Percentiles rank a stretch among this genome's conserved stretches.
phyloP scores from a whole-genome alignment of 2,888 invertebrate species.

The Villa cingulata region DNA sequence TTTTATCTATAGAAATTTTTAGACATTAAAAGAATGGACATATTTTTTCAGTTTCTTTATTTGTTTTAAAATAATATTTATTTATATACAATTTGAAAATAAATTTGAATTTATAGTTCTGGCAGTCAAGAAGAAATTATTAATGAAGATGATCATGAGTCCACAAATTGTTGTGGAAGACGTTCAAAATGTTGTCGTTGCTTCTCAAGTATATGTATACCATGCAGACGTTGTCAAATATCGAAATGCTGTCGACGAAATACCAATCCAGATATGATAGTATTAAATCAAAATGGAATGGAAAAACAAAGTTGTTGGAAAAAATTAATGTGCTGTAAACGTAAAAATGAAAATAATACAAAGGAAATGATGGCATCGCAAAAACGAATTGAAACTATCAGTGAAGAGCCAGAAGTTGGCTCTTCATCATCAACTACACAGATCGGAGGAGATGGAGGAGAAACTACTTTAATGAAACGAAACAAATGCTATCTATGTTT shows the following conservation, averaged over 20 bases:
- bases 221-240: constrained; percentile 31
- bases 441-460: neutral
- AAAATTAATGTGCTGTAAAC: constrained; percentile 33
- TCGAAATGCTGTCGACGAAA: constrained; percentile 28
- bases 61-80: too few species aligned
- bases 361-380: constrained; percentile 7
- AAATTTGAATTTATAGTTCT: constrained; percentile 44
- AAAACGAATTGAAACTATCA: constrained; percentile 16
- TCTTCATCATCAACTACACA: neutral
- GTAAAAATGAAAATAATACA: constrained; percentile 18
- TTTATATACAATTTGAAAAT: too few species aligned
- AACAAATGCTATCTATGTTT: constrained; percentile 30
- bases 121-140: constrained; percentile 32
- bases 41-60: too few species aligned
- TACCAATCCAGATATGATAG: constrained; percentile 16
- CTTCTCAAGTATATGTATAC: constrained; percentile 28
- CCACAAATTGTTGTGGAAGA: constrained; percentile 24
- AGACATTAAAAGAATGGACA: too few species aligned
- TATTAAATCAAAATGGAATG: constrained; percentile 21
- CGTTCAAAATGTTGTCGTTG: constrained; percentile 22
- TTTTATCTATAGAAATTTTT: too few species aligned
- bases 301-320: constrained; percentile 32
- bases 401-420: constrained; percentile 15
- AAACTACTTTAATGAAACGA: constrained; percentile 17
- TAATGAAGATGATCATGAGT: constrained; percentile 18